Conservation (phyloP, 2,797 vertebrate species). For the Mormyrops attenuatus region DNA sequence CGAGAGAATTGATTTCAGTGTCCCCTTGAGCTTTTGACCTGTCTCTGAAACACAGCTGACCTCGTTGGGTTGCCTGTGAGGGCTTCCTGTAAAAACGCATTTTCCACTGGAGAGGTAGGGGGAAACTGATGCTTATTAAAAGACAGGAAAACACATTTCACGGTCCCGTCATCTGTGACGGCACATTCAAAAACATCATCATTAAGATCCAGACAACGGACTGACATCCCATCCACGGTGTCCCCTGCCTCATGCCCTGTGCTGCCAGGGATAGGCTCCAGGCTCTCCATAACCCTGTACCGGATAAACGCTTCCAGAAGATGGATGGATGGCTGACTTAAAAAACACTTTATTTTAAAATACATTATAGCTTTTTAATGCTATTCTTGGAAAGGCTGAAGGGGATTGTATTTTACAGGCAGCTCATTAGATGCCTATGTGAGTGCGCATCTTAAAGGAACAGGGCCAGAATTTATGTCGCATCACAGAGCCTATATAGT, state of each 20-base stretch:
- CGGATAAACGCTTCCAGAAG: background rate
- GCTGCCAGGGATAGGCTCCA: background rate
- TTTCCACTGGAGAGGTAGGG: background rate
- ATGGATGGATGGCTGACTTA: background rate
- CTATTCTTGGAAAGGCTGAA: constrained; percentile 2
- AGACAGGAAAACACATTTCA: constrained; percentile 5
- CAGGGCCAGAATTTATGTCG: background rate
- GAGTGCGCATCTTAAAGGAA: background rate
- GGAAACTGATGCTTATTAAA: constrained; percentile 4
- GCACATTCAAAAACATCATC: constrained; percentile 2
- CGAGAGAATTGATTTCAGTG: background rate
- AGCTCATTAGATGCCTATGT: background rate
- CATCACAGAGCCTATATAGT: background rate
- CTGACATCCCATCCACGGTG: background rate
- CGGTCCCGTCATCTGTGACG: background rate
- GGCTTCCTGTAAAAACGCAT: background rate
- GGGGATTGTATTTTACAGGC: constrained; percentile 4
- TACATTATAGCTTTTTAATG: constrained; percentile 12
- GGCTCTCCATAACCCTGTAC: background rate
- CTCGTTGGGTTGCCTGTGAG: background rate
- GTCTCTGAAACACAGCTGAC: background rate
- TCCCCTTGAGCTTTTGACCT: background rate
- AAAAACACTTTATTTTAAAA: background rate
- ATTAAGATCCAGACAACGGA: background rate
- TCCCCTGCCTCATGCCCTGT: background rate